These are phyloP conservation scores for Amblyornis subalaris DNA, from an alignment of 2,113 vertebrate genomes.

Conservation along the genomic window DNA sequence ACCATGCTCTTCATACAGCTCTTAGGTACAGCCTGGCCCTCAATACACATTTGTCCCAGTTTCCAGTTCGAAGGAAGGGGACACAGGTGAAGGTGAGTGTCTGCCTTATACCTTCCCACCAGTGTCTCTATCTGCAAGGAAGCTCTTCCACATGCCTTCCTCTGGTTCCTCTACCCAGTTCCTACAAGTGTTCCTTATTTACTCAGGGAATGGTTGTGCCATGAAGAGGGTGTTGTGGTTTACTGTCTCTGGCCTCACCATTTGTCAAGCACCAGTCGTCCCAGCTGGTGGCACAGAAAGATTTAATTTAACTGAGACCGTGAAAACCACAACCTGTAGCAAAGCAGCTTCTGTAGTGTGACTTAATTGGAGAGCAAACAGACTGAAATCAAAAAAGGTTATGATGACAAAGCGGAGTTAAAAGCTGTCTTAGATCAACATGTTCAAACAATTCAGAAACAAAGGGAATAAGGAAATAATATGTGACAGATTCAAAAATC, in stretches of 20 bases:
- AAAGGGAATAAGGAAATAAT: conserved; percentile 40
- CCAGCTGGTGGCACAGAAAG: neutral
- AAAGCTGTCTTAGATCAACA: conserved; percentile 43
- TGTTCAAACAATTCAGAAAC: conserved; percentile 27
- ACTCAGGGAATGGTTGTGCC: neutral
- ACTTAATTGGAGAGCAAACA: conserved; percentile 15
- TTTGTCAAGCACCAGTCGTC: neutral
- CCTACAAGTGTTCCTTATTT: neutral
- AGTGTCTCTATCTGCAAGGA: neutral
- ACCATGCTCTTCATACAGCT: rapidly evolving
- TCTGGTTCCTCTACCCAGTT: neutral
- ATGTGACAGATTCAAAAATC: neutral
- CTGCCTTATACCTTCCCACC: neutral
- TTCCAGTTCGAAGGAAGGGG: neutral
- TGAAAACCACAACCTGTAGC: conserved; percentile 40
- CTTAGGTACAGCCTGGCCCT: neutral
- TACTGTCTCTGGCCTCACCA: neutral
- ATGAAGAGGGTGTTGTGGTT: neutral
- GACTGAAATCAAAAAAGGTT: conserved; percentile 48
- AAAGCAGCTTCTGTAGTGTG: conserved; percentile 3
- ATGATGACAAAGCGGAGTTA: neutral
- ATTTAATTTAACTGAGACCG: neutral
- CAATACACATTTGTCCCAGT: neutral
- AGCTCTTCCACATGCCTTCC: neutral
- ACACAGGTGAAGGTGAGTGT: neutral